Evolutionary conservation across 2,797 vertebrate genomes (phyloP).

Genomic region (Enteromius mattozi): DNA sequence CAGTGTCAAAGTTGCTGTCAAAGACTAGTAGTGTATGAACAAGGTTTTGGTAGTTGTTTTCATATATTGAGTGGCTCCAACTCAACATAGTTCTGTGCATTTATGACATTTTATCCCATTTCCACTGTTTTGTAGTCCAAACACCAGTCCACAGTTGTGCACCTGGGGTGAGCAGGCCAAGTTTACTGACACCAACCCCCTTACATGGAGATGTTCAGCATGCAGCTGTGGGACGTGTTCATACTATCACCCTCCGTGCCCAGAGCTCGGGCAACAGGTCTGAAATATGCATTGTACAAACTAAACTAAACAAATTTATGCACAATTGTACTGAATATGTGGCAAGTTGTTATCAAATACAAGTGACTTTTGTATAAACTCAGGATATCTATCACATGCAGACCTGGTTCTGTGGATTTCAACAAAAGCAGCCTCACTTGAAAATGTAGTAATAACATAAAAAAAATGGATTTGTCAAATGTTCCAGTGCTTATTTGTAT

Average conservation of each 20-base stretch:
- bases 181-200: slow-evolving; percentile 68
- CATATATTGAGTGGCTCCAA: too few relatives aligned
- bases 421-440: not conserved
- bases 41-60: too few relatives aligned
- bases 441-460: not conserved
- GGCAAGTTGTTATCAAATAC: not conserved
- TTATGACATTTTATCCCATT: not conserved
- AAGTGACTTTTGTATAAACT: not conserved
- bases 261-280: slow-evolving; percentile 66
- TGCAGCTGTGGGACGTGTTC: slow-evolving; percentile 62
- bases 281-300: not conserved
- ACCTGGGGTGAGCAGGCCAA: slow-evolving; percentile 60
- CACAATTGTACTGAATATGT: not conserved
- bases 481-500: not conserved
- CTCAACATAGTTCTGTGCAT: not conserved
- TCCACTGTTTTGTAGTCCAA: slow-evolving; percentile 69
- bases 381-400: not conserved
- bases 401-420: not conserved
- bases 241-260: slow-evolving; percentile 64
- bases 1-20: too few relatives aligned
- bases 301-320: not conserved
- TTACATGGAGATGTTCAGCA: slow-evolving; percentile 62
- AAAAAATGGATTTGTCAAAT: not conserved
- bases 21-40: too few relatives aligned
- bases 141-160: slow-evolving; percentile 66